Conservation (phyloP, 2,888 invertebrate species). For the Magallana nippona region DNA sequence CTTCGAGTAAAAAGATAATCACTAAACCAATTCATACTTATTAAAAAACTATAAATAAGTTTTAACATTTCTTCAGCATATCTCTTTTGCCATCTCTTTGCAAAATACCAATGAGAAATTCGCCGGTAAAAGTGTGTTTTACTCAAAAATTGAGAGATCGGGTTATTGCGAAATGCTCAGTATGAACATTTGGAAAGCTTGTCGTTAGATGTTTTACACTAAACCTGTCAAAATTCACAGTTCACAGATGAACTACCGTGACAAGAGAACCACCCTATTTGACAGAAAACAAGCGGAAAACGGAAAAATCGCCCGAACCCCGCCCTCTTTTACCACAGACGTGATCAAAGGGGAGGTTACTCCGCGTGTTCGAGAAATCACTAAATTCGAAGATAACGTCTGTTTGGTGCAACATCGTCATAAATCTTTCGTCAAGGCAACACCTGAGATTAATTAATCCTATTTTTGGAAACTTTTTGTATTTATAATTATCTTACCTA, state of each 20-base stretch:
- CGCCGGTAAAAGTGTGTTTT: background rate
- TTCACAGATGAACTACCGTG: slow-evolving; percentile 10
- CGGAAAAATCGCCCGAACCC: background rate
- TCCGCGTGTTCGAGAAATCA: background rate
- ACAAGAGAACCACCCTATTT: slow-evolving; percentile 7
- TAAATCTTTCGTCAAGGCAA: background rate
- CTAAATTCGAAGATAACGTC: background rate
- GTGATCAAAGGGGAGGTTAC: slow-evolving; percentile 17
- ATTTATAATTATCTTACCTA: slow-evolving; percentile 27
- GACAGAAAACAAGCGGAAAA: slow-evolving; percentile 16
- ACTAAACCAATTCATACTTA: too few species aligned
- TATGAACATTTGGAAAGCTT: background rate
- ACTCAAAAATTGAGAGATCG: background rate
- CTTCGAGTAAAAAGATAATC: too few species aligned
- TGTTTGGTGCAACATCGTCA: background rate
- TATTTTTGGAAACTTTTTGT: slow-evolving; percentile 17
- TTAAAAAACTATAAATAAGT: too few species aligned
- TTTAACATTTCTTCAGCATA: too few species aligned
- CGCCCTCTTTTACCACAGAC: background rate
- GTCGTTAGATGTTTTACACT: background rate
- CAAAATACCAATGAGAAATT: too few species aligned
- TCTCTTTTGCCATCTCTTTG: too few species aligned
- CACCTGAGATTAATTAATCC: slow-evolving; percentile 4
- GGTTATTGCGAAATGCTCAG: background rate
- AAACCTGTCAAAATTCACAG: slow-evolving; percentile 22